Base-by-base conservation (phyloP, 2,797 vertebrate genomes). In the Microctenopoma stevenorrisi region DNA sequence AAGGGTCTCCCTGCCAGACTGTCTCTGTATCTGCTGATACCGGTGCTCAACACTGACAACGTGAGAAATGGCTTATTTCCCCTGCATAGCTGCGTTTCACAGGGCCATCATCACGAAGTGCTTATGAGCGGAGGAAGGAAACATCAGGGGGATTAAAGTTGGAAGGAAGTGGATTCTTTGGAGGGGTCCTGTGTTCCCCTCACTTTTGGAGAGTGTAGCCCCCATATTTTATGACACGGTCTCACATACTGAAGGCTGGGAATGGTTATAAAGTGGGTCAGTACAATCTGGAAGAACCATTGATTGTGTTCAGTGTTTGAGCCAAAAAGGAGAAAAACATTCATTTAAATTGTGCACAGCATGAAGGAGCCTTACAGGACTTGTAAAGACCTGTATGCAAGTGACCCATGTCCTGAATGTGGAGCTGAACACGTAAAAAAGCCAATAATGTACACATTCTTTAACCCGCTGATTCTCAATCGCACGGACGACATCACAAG, bases 1-100 rank as follows among this genome's bases (percentile, higher is more conserved):
- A 28, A 40, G 46, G 52, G 47, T 81, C 74, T 69, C 70, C 50
- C 65, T 79, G 78, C 79, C 85, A 87, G 83, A 81, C 53, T 50
- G 77, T 82, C 82, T 76, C 46, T 60, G 74, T 58, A 71, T 85
- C 81, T 75, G 65, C 75, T 66, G 85, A 87, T 82, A 57, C 76
- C 83, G 33, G 68, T 59, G 76, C 84, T 91, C 84, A 84, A 79
- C 83, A 57, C 86, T 79, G 84, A 89, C 91, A 84, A 83, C 37
- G 79, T 90, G 87, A 93, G 84, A 89, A 89, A 86, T 88, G 73
- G 85, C 83, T 89, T 79, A 74, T 87, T 91, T 90, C 86, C 76
- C 70, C 76, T 16, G 68, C 75, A 58, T 58, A 62, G 65, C 13
- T 65, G 77, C 74, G 57, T 88, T 87, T 85, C 62, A 67, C 68